phyloP scores from a whole-genome alignment of 1,140 invertebrate genomes.

The Calephelis nemesis region DNA sequence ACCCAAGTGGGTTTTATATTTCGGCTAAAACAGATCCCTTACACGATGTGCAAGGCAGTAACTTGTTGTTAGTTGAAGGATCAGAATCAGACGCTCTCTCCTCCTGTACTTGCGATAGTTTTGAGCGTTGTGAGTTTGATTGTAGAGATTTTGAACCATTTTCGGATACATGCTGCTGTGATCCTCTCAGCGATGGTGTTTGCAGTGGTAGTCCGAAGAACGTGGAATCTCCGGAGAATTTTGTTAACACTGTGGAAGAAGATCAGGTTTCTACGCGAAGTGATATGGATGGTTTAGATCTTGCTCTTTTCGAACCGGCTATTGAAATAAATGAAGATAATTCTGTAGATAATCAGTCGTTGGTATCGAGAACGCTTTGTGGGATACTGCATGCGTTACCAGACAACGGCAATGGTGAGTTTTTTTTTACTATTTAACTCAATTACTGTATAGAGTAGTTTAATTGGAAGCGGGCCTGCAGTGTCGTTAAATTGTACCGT shows the following conservation, averaged over 20 bases:
- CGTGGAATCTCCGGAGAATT: conserved; percentile 71
- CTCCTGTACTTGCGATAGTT: conserved; percentile 75
- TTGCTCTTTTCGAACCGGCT: conserved; percentile 83
- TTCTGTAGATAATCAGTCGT: conserved; percentile 52
- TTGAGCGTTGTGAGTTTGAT: conserved; percentile 76
- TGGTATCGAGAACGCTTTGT: conserved; percentile 50
- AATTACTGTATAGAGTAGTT: conserved; percentile 36
- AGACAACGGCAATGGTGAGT: conserved; percentile 59
- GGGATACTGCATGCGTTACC: conserved; percentile 63
- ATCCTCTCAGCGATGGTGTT: conserved; percentile 71
- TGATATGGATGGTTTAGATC: conserved; percentile 85
- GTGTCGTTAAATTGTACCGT: conserved; percentile 24
- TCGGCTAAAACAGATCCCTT: conserved; percentile 58
- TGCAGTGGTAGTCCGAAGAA: conserved; percentile 75
- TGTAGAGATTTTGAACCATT: conserved; percentile 80
- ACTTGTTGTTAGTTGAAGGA: conserved; percentile 66
- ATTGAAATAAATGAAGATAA: conserved; percentile 64
- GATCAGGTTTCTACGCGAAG: conserved; percentile 78
- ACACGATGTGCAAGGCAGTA: conserved; percentile 48
- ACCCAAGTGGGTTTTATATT: conserved; percentile 70
- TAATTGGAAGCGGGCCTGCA: conserved; percentile 35
- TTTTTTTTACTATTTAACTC: conserved; percentile 24
- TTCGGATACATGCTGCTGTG: conserved; percentile 78
- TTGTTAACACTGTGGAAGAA: conserved; percentile 57
- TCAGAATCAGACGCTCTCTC: conserved; percentile 72